phyloP scores from a whole-genome alignment of 35 echinoderm and acorn worm genomes.

The Lytechinus variegatus region DNA sequence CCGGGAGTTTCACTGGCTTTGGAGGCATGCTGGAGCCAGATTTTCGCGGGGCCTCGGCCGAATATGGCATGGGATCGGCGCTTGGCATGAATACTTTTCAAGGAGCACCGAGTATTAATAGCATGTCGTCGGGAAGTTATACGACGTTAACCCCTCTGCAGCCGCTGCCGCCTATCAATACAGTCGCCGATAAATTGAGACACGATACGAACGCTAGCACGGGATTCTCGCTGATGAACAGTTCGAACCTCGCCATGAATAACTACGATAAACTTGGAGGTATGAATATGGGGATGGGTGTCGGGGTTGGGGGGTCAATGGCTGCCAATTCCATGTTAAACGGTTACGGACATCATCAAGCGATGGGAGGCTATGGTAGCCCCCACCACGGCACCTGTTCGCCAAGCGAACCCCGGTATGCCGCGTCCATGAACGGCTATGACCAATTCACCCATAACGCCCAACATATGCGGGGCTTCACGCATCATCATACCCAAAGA shows the following conservation, averaged over 20 bases:
- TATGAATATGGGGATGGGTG: slow-evolving; percentile 89
- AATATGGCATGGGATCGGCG: slow-evolving; percentile 84
- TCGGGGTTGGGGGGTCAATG: slow-evolving; percentile 64
- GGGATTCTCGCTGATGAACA: slow-evolving; percentile 91
- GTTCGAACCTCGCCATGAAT: slow-evolving; percentile 77
- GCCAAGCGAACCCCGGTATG: slow-evolving; percentile 70
- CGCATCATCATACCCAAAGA: slow-evolving; percentile 76
- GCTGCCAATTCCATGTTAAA: slow-evolving; percentile 91
- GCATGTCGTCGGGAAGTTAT: slow-evolving; percentile 69
- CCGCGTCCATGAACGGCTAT: slow-evolving; percentile 94
- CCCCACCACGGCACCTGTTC: slow-evolving; percentile 83
- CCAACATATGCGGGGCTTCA: slow-evolving; percentile 71
- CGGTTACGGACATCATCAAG: slow-evolving; percentile 84
- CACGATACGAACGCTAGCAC: slow-evolving; percentile 86
- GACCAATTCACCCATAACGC: slow-evolving; percentile 77
- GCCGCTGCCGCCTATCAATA: slow-evolving; percentile 88
- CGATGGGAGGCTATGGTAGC: slow-evolving; percentile 79
- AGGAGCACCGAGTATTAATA: slow-evolving; percentile 50
- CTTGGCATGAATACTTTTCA: slow-evolving; percentile 76
- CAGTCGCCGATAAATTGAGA: slow-evolving; percentile 91
- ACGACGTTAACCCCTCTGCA: slow-evolving; percentile 97
- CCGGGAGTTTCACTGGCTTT: slow-evolving; percentile 59
- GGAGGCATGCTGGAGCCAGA: slow-evolving; percentile 94
- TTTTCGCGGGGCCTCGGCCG: slow-evolving; percentile 76
- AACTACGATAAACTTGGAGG: slow-evolving; percentile 89